Conservation (phyloP, 2,888 invertebrate genomes). For the Meganola albula region DNA sequence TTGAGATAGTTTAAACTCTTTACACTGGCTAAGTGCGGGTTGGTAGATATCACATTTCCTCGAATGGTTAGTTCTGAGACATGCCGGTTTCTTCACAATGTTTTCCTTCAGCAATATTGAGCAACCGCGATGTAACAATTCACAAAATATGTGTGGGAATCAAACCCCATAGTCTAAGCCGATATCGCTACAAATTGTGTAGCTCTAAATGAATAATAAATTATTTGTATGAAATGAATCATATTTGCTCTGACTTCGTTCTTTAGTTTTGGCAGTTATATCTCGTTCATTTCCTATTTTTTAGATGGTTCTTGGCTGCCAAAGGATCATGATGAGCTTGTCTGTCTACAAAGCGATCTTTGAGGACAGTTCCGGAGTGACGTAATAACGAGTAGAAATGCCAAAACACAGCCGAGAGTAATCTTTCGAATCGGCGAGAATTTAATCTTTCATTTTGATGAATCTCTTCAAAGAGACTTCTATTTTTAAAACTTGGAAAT, state of each 20-base stretch:
- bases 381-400: slow-evolving; percentile 12
- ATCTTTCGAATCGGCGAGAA: slow-evolving; percentile 3
- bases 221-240: slow-evolving; percentile 29
- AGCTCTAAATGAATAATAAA: no score
- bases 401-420: slow-evolving; percentile 8
- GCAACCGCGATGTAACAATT: no score
- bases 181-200: no score
- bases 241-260: slow-evolving; percentile 27
- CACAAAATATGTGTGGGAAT: no score
- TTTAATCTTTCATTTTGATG: slow-evolving; percentile 5
- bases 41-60: no score
- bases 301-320: slow-evolving; percentile 22
- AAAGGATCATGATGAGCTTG: slow-evolving; percentile 20
- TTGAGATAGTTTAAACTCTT: no score
- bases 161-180: no score
- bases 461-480: slow-evolving; percentile 9
- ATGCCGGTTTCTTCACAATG: no score
- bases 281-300: slow-evolving; percentile 24
- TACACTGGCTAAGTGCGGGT: no score
- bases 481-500: slow-evolving; percentile 20
- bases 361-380: slow-evolving; percentile 16
- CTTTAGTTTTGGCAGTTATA: slow-evolving; percentile 28
- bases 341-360: slow-evolving; percentile 17
- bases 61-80: no score
- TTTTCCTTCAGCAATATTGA: no score